These are phyloP conservation scores for Thysanoteuthis rhombus DNA, from an alignment of 2,888 invertebrate genomes.

Conservation along the genomic window DNA sequence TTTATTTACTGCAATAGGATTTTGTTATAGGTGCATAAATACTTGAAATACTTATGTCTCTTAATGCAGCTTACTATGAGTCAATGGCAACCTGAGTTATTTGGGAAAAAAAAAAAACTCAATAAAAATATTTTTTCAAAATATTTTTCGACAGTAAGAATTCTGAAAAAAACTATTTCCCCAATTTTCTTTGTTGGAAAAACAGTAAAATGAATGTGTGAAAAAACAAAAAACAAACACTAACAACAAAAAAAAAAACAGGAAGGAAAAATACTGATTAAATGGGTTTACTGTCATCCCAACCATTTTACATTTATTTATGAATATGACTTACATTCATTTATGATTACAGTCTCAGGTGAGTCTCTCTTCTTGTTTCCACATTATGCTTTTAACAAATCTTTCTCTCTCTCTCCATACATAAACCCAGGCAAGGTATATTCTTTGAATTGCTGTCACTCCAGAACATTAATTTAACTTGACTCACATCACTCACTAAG, in stretches of 20 bases:
- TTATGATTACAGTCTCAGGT: slow-evolving; percentile 12
- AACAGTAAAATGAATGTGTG: not conserved
- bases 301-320: not conserved
- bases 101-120: too few relatives aligned
- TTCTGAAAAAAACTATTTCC: not conserved
- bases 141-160: too few relatives aligned
- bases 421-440: not conserved
- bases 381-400: not conserved
- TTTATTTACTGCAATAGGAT: too few relatives aligned
- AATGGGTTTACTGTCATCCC: not conserved
- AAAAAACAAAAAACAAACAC: not conserved
- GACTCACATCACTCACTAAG: slow-evolving; percentile 12
- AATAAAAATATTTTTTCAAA: too few relatives aligned
- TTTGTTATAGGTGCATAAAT: too few relatives aligned
- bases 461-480: not conserved
- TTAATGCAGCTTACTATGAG: too few relatives aligned
- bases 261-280: not conserved
- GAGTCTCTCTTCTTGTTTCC: not conserved
- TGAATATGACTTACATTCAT: not conserved
- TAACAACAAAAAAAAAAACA: not conserved
- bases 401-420: not conserved
- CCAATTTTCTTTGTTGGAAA: too few relatives aligned
- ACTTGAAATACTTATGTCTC: too few relatives aligned
- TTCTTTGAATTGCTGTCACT: not conserved
- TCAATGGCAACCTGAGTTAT: too few relatives aligned